Evolutionary conservation across 35 echinoderm and acorn worm species (phyloP).

Genomic region (Strongylocentrotus purpuratus): DNA sequence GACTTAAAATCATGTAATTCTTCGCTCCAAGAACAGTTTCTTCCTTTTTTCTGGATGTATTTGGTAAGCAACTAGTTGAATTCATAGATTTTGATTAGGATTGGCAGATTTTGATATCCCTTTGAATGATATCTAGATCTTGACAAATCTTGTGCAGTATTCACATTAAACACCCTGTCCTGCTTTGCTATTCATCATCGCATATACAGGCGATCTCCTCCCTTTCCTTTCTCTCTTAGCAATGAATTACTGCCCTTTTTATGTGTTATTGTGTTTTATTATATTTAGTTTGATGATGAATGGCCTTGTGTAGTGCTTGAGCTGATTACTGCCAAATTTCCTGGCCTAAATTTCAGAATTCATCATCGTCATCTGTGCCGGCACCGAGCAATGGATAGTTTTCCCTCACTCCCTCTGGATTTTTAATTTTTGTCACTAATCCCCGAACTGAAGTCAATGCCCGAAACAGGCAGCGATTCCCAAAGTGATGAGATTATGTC

Average conservation of each 20-base stretch:
- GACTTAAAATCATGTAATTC: no score
- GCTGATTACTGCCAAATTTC: neutral
- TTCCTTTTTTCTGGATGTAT: neutral
- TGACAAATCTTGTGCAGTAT: neutral
- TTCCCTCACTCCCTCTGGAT: neutral
- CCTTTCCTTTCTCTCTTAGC: neutral
- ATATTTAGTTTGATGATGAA: neutral
- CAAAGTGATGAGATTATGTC: neutral
- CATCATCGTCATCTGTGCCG: neutral
- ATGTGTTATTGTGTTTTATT: neutral
- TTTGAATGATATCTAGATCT: neutral
- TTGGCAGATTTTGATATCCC: neutral
- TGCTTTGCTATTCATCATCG: neutral
- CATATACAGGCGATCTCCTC: neutral
- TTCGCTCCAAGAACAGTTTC: no score
- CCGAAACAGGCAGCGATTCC: conserved; percentile 7
- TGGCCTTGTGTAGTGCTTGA: neutral
- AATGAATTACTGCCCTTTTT: neutral
- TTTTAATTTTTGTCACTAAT: neutral
- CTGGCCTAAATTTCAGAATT: neutral
- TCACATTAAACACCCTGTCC: neutral
- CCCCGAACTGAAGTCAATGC: neutral
- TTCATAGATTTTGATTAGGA: neutral
- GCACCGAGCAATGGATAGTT: neutral
- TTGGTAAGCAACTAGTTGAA: neutral